A percentile compares a stretch with the other conserved stretches of the same genome.
Conservation (phyloP, 2,888 invertebrate genomes). For the Euclidia mi region DNA sequence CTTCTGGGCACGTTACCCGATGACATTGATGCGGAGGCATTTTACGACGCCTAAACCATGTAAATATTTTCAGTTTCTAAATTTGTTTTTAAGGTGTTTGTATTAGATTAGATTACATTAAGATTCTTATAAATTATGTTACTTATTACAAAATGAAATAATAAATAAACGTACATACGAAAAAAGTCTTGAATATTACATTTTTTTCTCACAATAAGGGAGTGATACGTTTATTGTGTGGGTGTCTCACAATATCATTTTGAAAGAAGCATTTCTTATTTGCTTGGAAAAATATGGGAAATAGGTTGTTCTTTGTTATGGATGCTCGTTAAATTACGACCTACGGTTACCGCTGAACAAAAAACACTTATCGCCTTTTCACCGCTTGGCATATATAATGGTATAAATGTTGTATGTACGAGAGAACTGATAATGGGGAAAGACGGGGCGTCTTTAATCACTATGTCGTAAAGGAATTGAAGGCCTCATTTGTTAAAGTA, state of each 20-base stretch:
- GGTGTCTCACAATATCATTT: slow-evolving; percentile 21
- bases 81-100: too few species aligned
- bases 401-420: too few species aligned
- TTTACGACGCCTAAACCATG: too few species aligned
- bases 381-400: not conserved
- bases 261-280: slow-evolving; percentile 19
- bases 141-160: too few species aligned
- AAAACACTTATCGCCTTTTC: not conserved
- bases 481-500: slow-evolving; percentile 8
- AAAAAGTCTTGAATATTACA: slow-evolving; percentile 16
- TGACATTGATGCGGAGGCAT: too few species aligned
- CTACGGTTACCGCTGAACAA: slow-evolving; percentile 4
- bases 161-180: too few species aligned
- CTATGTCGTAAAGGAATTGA: not conserved
- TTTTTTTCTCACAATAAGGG: slow-evolving; percentile 23
- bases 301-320: slow-evolving; percentile 11
- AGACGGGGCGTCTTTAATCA: too few species aligned
- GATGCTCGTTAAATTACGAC: slow-evolving; percentile 14
- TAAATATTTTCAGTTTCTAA: too few species aligned
- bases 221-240: slow-evolving; percentile 19
- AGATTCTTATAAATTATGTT: too few species aligned
- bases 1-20: too few species aligned
- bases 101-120: too few species aligned
- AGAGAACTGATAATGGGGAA: not conserved
- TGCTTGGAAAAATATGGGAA: slow-evolving; percentile 13